These are phyloP conservation scores for Asobara japonica DNA, from an alignment of 1,140 invertebrate species.

Conservation along the genomic window DNA sequence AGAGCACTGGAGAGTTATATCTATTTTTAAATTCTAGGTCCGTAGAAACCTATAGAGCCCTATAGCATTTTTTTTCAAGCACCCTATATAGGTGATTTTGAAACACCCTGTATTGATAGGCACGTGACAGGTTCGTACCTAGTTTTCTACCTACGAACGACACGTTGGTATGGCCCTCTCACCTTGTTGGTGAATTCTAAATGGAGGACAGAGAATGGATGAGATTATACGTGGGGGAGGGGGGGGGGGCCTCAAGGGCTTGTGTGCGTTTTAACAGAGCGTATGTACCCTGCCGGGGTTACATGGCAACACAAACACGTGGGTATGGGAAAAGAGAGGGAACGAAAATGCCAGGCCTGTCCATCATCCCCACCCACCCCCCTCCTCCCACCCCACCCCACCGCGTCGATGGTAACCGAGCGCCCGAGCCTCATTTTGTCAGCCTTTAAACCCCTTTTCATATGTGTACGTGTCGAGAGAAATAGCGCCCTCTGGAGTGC, in stretches of 20 bases:
- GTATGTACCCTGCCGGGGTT: neutral
- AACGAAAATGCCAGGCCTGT: slow-evolving; percentile 44
- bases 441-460: slow-evolving; percentile 40
- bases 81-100: too few species aligned
- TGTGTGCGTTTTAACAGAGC: slow-evolving; percentile 12
- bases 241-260: slow-evolving; percentile 7
- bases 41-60: too few species aligned
- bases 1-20: too few species aligned
- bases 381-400: slow-evolving; percentile 36
- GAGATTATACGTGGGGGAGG: slow-evolving; percentile 33
- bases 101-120: slow-evolving; percentile 30
- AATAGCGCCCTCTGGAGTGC: neutral
- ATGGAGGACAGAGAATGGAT: slow-evolving; percentile 21
- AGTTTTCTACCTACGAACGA: slow-evolving; percentile 39
- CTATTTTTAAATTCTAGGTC: too few species aligned
- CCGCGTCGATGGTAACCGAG: slow-evolving; percentile 42
- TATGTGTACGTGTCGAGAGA: neutral
- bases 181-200: slow-evolving; percentile 19
- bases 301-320: slow-evolving; percentile 22
- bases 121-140: slow-evolving; percentile 40
- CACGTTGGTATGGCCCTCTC: slow-evolving; percentile 22
- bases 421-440: slow-evolving; percentile 40
- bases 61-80: too few species aligned
- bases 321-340: slow-evolving; percentile 17
- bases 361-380: slow-evolving; percentile 42